Evolutionary conservation across 2,113 vertebrate species (phyloP).

Genomic region (Zapus hudsonius): DNA sequence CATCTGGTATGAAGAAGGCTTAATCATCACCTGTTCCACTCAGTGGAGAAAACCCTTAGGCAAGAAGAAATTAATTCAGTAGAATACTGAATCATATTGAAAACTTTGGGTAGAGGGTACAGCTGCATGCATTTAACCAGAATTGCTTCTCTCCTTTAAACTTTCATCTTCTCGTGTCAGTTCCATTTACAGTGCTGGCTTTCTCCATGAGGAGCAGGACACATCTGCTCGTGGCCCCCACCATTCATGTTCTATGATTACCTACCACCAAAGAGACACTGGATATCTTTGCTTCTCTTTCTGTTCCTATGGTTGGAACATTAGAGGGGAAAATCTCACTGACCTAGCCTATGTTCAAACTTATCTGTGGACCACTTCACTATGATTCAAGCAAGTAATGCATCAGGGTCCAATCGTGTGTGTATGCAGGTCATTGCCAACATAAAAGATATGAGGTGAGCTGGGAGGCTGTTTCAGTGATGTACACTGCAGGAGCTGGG

Average conservation of each 20-base stretch:
- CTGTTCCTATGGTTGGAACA: not conserved
- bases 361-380: not conserved
- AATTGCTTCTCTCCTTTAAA: not conserved
- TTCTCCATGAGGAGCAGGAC: not conserved
- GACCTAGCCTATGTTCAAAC: not conserved
- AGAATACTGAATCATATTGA: not conserved
- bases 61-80: not conserved
- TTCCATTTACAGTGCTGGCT: not conserved
- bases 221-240: too few species aligned
- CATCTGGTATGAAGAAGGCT: not conserved
- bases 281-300: not conserved
- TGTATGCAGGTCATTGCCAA: accelerated
- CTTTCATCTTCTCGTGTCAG: not conserved
- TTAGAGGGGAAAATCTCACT: too few species aligned
- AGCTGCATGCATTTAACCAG: not conserved
- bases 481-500: not conserved
- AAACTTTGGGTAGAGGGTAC: not conserved
- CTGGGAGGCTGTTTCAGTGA: not conserved
- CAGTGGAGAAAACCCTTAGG: not conserved
- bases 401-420: too few species aligned
- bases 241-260: not conserved
- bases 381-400: accelerated
- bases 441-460: accelerated
- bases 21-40: not conserved
- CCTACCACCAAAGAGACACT: not conserved